These are phyloP conservation scores for Blastobasis lacticolella DNA, from an alignment of 2,888 invertebrate genomes.

Conservation along the genomic window DNA sequence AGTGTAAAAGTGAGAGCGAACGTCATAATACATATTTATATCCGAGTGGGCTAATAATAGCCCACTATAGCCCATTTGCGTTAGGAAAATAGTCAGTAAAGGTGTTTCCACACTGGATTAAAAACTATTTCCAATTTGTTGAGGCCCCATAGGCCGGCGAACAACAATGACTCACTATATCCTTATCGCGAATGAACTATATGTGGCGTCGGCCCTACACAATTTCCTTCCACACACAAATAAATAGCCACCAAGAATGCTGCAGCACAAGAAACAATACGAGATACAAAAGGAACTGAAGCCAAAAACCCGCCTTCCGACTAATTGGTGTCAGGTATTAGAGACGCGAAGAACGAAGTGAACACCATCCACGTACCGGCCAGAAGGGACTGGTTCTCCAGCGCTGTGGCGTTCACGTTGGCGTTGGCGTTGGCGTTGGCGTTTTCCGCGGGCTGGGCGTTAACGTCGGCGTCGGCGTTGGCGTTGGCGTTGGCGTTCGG, in stretches of 20 bases:
- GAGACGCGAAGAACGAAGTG: slow-evolving; percentile 93
- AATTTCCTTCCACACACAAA: neutral
- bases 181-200: neutral
- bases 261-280: neutral
- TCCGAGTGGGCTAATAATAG: too few species aligned
- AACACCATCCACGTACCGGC: slow-evolving; percentile 92
- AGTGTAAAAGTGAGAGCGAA: too few species aligned
- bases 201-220: neutral
- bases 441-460: neutral
- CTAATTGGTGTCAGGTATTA: slow-evolving; percentile 89
- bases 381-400: slow-evolving; percentile 63
- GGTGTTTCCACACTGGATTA: too few species aligned
- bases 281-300: neutral
- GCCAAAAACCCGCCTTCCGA: slow-evolving; percentile 4
- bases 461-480: neutral
- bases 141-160: neutral
- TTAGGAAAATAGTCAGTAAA: too few species aligned
- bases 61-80: too few species aligned
- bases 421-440: slow-evolving; percentile 2
- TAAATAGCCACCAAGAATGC: neutral
- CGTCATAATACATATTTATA: too few species aligned
- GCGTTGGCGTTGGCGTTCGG: neutral
- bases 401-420: slow-evolving; percentile 10
- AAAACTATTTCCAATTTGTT: neutral
- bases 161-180: neutral